phyloP scores from a whole-genome alignment of 2,113 vertebrate species.

The Siniperca chuatsi region DNA sequence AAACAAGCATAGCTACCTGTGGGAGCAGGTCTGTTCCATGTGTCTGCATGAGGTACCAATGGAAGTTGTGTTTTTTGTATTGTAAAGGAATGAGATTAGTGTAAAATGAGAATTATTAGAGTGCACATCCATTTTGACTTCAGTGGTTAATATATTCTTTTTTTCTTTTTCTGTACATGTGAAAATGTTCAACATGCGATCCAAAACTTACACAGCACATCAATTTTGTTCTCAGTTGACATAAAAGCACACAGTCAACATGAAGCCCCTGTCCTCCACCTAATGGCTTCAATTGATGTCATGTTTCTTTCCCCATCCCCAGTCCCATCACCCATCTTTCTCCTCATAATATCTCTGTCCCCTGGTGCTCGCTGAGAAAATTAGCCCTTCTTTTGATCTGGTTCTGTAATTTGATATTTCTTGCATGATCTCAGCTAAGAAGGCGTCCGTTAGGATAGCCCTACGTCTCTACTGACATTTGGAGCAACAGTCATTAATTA shows the following conservation, averaged over 20 bases:
- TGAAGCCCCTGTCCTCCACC: conserved; percentile 7
- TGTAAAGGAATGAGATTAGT: not conserved
- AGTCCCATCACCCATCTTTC: not conserved
- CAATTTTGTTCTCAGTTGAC: conserved; percentile 34
- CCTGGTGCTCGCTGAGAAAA: conserved; percentile 27
- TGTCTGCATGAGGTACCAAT: not conserved
- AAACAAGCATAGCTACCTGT: not conserved
- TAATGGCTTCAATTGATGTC: conserved; percentile 37
- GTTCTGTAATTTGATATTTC: conserved; percentile 51
- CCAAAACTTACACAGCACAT: conserved; percentile 9
- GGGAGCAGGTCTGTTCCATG: not conserved
- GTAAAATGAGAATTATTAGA: conserved; percentile 6
- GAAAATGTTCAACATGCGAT: not conserved
- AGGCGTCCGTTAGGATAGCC: conserved; percentile 12
- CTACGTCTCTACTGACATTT: conserved; percentile 60
- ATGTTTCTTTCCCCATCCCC: not conserved
- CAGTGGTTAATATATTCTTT: not conserved
- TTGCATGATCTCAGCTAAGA: conserved; percentile 38
- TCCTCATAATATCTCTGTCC: not conserved
- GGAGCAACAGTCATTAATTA: conserved; percentile 67
- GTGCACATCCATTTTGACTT: conserved; percentile 3
- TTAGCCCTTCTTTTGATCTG: conserved; percentile 33
- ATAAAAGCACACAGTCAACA: conserved; percentile 15
- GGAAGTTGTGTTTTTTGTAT: not conserved
- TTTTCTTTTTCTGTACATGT: not conserved